Percentiles rank a stretch among this genome's conserved stretches.
Evolutionary conservation across 2,797 vertebrate species (phyloP).

Genomic region (Otus scops): DNA sequence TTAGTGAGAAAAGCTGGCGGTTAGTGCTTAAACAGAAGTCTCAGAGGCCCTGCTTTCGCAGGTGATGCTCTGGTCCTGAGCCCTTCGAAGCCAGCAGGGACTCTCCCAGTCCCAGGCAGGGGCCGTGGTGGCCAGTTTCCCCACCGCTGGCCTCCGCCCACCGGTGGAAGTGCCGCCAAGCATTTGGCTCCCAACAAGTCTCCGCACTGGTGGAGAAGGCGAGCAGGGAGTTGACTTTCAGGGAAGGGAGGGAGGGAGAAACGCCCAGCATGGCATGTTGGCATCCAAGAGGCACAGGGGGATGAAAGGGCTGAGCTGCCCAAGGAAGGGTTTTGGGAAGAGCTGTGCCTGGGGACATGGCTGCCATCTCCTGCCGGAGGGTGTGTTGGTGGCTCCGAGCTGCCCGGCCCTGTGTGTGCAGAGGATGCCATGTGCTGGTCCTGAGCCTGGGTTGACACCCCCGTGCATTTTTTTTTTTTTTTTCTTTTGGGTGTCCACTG

Average conservation of each 20-base stretch:
- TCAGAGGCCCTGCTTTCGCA: background rate
- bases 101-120: background rate
- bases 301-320: background rate
- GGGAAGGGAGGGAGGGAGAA: background rate
- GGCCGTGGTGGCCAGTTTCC: fast-evolving
- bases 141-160: fast-evolving
- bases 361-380: fast-evolving
- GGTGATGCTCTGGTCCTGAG: background rate
- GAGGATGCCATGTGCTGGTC: background rate
- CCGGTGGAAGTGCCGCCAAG: background rate
- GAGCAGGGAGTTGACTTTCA: background rate
- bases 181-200: background rate
- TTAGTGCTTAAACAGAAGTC: background rate
- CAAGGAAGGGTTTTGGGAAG: background rate
- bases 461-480: too few species aligned
- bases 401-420: fast-evolving
- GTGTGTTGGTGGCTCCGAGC: background rate
- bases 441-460: fast-evolving
- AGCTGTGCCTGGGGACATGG: fast-evolving
- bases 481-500: background rate
- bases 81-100: background rate
- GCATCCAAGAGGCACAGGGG: background rate
- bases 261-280: background rate
- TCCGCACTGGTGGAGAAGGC: background rate
- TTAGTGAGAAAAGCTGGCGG: background rate